Conservation (phyloP, 2,797 vertebrate species). For the Adelosebastes latens region DNA sequence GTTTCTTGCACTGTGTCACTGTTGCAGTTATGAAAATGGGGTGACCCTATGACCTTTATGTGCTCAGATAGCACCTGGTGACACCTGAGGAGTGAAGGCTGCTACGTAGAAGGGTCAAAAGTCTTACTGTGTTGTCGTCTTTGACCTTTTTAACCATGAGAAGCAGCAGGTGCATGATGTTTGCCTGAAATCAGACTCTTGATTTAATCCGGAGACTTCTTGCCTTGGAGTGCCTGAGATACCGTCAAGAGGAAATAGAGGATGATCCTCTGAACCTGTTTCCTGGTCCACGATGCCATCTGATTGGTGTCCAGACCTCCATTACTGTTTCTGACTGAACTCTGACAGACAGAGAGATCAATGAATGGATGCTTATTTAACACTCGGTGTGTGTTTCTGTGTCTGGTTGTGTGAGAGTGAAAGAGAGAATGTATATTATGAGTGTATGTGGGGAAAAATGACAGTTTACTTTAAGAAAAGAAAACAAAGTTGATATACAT, state of each 20-base stretch:
- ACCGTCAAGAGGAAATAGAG: slow-evolving; percentile 12
- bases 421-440: slow-evolving; percentile 52
- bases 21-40: slow-evolving; percentile 33
- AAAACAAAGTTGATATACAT: slow-evolving; percentile 28
- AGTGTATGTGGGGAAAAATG: slow-evolving; percentile 31
- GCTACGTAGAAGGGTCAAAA: slow-evolving; percentile 24
- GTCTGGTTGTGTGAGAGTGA: slow-evolving; percentile 58
- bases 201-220: slow-evolving; percentile 33
- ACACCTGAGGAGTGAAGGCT: slow-evolving; percentile 38
- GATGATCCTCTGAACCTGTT: slow-evolving; percentile 14
- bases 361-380: slow-evolving; percentile 66
- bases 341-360: slow-evolving; percentile 21
- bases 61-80: slow-evolving; percentile 20
- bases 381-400: slow-evolving; percentile 57
- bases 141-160: slow-evolving; percentile 17
- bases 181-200: slow-evolving; percentile 39
- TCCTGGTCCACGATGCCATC: slow-evolving; percentile 26
- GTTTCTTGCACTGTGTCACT: slow-evolving; percentile 42
- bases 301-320: slow-evolving; percentile 34
- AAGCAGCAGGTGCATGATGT: slow-evolving; percentile 16
- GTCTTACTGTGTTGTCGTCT: slow-evolving; percentile 13
- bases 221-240: slow-evolving; percentile 65
- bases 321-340: slow-evolving; percentile 38
- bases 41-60: slow-evolving; percentile 28
- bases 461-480: slow-evolving; percentile 29